These are phyloP conservation scores for Chironomus tentans DNA, from an alignment of 2,888 invertebrate genomes.

Conservation along the genomic window DNA sequence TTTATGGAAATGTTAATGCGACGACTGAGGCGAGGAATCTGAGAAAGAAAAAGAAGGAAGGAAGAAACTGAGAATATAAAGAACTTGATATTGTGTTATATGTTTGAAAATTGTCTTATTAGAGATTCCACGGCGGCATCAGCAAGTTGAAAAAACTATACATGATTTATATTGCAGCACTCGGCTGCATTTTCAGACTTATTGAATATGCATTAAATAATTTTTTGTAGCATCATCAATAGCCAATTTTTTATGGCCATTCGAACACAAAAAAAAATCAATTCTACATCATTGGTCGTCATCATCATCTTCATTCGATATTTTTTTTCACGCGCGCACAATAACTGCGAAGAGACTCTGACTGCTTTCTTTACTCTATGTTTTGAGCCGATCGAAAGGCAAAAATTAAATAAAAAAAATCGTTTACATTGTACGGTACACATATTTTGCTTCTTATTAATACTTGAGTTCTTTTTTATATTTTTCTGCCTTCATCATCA, in stretches of 20 bases:
- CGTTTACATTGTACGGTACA: constrained; percentile 27
- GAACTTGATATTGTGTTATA: too few relatives aligned
- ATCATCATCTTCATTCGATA: not conserved
- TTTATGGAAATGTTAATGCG: not conserved
- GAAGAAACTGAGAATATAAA: not conserved
- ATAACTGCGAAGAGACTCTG: not conserved
- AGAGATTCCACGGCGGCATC: too few relatives aligned
- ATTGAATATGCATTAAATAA: too few relatives aligned
- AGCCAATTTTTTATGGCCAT: too few relatives aligned
- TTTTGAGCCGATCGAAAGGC: constrained; percentile 10
- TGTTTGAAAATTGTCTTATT: too few relatives aligned
- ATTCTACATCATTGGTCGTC: not conserved
- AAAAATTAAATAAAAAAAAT: constrained; percentile 22
- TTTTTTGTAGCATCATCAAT: too few relatives aligned
- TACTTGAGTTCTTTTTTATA: constrained; percentile 4
- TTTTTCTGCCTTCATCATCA: not conserved
- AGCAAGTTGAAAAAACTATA: too few relatives aligned
- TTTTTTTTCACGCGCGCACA: not conserved
- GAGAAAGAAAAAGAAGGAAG: not conserved
- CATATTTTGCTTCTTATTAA: constrained; percentile 26
- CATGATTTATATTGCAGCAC: too few relatives aligned
- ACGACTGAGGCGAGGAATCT: not conserved
- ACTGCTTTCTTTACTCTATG: not conserved
- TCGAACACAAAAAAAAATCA: not conserved
- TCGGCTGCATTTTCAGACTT: too few relatives aligned